Evolutionary conservation across 2,888 invertebrate species (phyloP), one percentile per base, ranked within the genome.

Genomic region (Tetranychus piercei): DNA sequence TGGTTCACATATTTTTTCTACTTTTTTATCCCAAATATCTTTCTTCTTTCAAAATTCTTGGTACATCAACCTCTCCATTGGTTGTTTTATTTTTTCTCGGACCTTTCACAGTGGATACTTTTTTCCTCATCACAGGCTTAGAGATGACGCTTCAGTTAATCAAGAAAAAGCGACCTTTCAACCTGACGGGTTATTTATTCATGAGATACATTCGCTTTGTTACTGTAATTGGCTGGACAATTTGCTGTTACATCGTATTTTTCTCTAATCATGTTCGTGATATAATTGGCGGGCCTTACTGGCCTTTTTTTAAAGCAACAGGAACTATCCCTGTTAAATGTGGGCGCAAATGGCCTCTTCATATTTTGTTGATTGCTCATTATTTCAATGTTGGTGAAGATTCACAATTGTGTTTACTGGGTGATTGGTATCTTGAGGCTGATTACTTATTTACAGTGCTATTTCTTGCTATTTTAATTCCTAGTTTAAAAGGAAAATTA

Each of bases 21-120:
- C 69, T 69, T 69, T 23, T 69, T 11, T 69, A 69, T 69, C 69
- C 69, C 4, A 69, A 23, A 5, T 69, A 23, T 9, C 11, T 20
- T 69, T 23, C 20, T n/a, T 23, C 20, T 69, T 23, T 69, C 69
- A 69, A 69, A 23, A 23, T 69, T 9, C 69, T 22, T 22, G 34
- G 22, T 6, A 23, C 34, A 3, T 20, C 22, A 22, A 23, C 69
- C 22, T 23, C 20, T 5, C 69, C 69, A 6, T 11, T 69, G 11
- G 34, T 23, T 23, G 20, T 69, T 22, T 11, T 22, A 3, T 20
- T 69, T 23, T 69, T 23, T 1, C 20, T 69, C 6, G 69, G 20
- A 6, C 69, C 69, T 11, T 69, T 69, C 69, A 69, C 69, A 69
- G 34, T 69, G 20, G 69, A 69, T 22, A 69, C 69, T 1, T 69